phyloP scores from a whole-genome alignment of 2,888 invertebrate genomes.

The Microplitis manilae region DNA sequence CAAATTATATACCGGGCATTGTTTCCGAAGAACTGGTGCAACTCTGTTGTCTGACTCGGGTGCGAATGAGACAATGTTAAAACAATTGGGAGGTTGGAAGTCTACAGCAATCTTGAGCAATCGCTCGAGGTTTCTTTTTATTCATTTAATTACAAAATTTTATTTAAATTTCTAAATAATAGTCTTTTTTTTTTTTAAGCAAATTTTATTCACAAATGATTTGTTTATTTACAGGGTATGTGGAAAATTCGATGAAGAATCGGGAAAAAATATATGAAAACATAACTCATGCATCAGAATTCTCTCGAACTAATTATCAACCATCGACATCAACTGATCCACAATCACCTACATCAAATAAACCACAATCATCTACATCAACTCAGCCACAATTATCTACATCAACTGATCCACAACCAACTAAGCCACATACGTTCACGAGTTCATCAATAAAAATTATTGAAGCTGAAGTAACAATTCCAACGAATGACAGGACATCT shows the following conservation, averaged over 20 bases:
- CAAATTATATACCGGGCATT: slow-evolving; percentile 48
- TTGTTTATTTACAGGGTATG: slow-evolving; percentile 30
- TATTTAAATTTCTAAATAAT: background rate
- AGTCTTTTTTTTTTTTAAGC: background rate
- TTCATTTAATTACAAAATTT: slow-evolving; percentile 21
- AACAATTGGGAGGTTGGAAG: slow-evolving; percentile 47
- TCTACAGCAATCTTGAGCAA: slow-evolving; percentile 38
- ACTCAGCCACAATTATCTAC: background rate
- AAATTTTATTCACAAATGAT: slow-evolving; percentile 1
- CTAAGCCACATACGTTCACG: slow-evolving; percentile 28
- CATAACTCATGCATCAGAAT: slow-evolving; percentile 29
- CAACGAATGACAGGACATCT: background rate
- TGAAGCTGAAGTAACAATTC: slow-evolving; percentile 16
- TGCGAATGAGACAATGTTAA: slow-evolving; percentile 43
- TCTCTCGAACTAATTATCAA: slow-evolving; percentile 5
- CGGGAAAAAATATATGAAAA: slow-evolving; percentile 39
- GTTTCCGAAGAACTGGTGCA: slow-evolving; percentile 48
- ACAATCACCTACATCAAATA: slow-evolving; percentile 2
- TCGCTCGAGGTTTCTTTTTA: slow-evolving; percentile 44
- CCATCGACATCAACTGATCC: background rate
- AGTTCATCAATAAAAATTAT: slow-evolving; percentile 22
- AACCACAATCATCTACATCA: slow-evolving; percentile 14
- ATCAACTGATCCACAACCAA: slow-evolving; percentile 19
- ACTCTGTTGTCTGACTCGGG: slow-evolving; percentile 47
- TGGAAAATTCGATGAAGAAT: slow-evolving; percentile 41